Conservation (phyloP, 2,113 vertebrate species). For the Nansenia antarctica region DNA sequence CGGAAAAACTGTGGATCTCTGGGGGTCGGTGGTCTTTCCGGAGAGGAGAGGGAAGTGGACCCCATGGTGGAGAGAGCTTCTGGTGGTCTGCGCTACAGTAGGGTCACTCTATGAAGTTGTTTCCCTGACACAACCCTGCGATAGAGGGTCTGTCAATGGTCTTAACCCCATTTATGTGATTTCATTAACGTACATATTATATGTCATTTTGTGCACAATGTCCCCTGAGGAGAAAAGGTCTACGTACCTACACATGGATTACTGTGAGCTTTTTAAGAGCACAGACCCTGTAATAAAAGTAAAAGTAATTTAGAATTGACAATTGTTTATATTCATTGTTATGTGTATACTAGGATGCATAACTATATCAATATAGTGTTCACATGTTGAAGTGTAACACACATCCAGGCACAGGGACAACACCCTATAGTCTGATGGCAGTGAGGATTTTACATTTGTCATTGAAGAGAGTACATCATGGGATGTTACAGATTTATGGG, state of each 20-base stretch:
- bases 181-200: background rate
- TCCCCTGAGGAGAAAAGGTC: no score
- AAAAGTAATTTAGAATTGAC: background rate
- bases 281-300: background rate
- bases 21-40: conserved; percentile 77
- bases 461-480: conserved; percentile 50
- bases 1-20: conserved; percentile 77
- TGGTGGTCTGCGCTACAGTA: conserved; percentile 80
- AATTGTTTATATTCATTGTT: background rate
- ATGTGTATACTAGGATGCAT: background rate
- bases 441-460: conserved; percentile 52
- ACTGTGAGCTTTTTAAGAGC: background rate
- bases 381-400: background rate
- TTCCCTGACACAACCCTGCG: conserved; percentile 78
- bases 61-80: conserved; percentile 72
- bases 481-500: conserved; percentile 61
- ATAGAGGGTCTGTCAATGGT: conserved; percentile 15
- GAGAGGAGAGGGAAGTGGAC: conserved; percentile 80
- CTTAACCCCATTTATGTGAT: background rate
- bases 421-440: conserved; percentile 60
- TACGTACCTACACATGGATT: no score
- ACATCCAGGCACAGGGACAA: background rate
- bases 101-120: conserved; percentile 85
- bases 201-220: no score
- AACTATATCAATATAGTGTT: background rate